These are phyloP conservation scores for Pterois miles DNA, from an alignment of 2,797 vertebrate species.

Conservation along the genomic window DNA sequence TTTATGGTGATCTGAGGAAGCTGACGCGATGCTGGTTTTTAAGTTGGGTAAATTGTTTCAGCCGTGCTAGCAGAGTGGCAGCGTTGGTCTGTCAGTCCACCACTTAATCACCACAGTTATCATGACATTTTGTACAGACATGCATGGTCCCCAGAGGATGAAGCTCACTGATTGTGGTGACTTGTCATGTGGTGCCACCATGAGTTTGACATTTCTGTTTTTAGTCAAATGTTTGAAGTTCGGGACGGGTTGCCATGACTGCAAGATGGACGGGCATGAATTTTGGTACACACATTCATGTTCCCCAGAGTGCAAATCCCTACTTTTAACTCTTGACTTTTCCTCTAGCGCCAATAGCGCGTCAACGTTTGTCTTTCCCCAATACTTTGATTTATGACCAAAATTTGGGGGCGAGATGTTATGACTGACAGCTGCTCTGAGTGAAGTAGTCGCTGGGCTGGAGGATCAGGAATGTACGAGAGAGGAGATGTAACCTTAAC, in stretches of 20 bases:
- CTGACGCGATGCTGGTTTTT: no score
- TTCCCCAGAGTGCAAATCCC: background rate
- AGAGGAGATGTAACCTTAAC: no score
- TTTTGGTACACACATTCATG: background rate
- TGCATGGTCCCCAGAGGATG: background rate
- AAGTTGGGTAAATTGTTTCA: no score
- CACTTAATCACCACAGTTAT: background rate
- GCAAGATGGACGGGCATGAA: background rate
- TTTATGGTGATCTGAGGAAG: background rate
- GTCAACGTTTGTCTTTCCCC: background rate
- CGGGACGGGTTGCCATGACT: background rate
- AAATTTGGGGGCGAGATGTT: no score
- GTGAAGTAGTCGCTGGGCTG: no score
- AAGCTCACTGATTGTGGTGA: background rate
- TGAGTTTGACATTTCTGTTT: background rate
- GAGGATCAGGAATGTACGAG: no score
- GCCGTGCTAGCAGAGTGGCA: background rate
- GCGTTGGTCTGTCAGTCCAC: background rate
- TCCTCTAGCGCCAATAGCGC: fast-evolving
- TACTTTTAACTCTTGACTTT: background rate
- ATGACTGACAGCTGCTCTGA: no score
- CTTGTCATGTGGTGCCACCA: background rate
- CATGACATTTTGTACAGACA: background rate
- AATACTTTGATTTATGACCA: background rate
- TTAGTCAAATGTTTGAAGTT: background rate